Percentiles rank a stretch among this genome's conserved stretches.
phyloP scores from a whole-genome alignment of 1,140 invertebrate species.

The Drosophila leontia region DNA sequence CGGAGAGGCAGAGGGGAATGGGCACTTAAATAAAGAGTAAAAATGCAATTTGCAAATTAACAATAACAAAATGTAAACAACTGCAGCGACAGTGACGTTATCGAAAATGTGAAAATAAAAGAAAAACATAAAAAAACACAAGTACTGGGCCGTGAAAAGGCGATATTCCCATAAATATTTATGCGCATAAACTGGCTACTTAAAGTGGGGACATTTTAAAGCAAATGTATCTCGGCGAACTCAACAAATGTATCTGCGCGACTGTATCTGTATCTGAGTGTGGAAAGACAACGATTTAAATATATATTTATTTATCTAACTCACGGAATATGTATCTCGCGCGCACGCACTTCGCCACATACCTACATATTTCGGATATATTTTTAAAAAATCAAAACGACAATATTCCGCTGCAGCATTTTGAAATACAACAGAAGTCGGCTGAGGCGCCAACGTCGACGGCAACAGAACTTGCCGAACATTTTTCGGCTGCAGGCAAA shows the following conservation, averaged over 20 bases:
- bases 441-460: constrained; percentile 13
- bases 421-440: constrained; percentile 75
- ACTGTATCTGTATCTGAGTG: not conserved
- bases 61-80: constrained; percentile 61
- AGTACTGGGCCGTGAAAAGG: constrained; percentile 21
- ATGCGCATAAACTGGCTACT: constrained; percentile 41
- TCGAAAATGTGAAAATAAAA: constrained; percentile 8
- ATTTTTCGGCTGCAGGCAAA: constrained; percentile 56
- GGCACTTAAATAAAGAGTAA: constrained; percentile 48
- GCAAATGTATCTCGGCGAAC: constrained; percentile 34
- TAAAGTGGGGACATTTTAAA: constrained; percentile 48
- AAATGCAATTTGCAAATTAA: constrained; percentile 80
- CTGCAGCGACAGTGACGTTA: constrained; percentile 34
- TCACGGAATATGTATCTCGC: constrained; percentile 46
- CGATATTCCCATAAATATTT: constrained; percentile 36
- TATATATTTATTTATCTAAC: constrained; percentile 49
- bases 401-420: constrained; percentile 70
- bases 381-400: constrained; percentile 83
- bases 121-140: not conserved
- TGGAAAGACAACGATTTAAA: constrained; percentile 11
- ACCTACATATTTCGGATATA: constrained; percentile 52
- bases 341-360: constrained; percentile 41
- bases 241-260: constrained; percentile 25
- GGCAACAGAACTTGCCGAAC: constrained; percentile 14
- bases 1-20: not conserved